Evolutionary conservation across 2,113 vertebrate species (phyloP).

Genomic region (Chaetops frenatus): DNA sequence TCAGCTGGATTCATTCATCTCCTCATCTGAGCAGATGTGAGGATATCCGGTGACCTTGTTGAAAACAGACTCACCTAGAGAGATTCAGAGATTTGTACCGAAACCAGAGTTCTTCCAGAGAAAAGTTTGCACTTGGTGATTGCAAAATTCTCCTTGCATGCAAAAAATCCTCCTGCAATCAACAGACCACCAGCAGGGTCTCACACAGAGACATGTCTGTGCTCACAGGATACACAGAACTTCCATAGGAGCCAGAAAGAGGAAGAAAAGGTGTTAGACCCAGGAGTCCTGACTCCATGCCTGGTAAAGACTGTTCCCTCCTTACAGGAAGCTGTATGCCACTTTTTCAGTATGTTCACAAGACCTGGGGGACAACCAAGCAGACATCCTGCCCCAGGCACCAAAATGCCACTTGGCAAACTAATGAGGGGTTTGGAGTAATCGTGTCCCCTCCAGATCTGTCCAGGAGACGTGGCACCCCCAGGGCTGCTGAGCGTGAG

Average conservation of each 20-base stretch:
- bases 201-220: not conserved
- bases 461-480: not conserved
- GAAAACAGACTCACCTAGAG: constrained; percentile 43
- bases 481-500: not conserved
- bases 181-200: not conserved
- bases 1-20: constrained; percentile 33
- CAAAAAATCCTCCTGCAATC: not conserved
- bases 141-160: not conserved
- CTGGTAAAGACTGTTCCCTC: not conserved
- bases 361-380: not conserved
- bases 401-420: not conserved
- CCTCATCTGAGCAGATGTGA: not conserved
- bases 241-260: not conserved
- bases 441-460: not conserved
- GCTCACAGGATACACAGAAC: not conserved
- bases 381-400: not conserved
- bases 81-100: not conserved
- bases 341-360: not conserved
- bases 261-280: not conserved
- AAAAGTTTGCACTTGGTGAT: not conserved
- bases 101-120: not conserved
- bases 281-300: not conserved
- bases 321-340: not conserved
- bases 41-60: not conserved
- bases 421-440: not conserved